Evolutionary conservation across 2,888 invertebrate genomes (phyloP), one percentile per base, ranked within the genome.

Genomic region (Pollenia griseotomentosa): DNA sequence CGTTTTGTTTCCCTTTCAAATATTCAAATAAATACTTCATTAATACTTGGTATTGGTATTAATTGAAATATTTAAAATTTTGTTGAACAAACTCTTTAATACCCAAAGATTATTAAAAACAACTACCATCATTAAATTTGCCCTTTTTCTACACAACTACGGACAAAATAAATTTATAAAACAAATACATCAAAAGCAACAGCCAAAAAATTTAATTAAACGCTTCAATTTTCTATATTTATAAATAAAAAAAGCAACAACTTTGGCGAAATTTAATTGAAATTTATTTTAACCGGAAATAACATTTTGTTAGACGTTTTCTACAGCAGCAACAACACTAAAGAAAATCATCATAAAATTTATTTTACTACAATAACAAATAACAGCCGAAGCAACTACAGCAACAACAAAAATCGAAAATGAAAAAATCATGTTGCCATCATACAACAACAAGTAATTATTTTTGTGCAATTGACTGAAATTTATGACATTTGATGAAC

Each of bases 401-500:
- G 2, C 19, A 66, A 33, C 12, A 78, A 16, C 5, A 63, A 51
- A 51, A n/a, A 46, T 16, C 33, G 4, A 33, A 33, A 33, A 33
- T 6, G 33, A 33, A 33, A n/a, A 23, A 61, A 68, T 71, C n/a
- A 46, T 14, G 16, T 55, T 40, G 11, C 42, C 61, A 46, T 73
- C 53, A 57, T 55, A 57, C 19, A 73, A 73, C 51, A 65, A 44
- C 40, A 55, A 71, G 71, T 71, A 80, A 80, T 71, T 63, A 71
- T 53, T 63, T 53, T 51, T 65, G 66, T 44, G 44, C 23, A 71
- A 71, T 80, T 70, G 51, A 46, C 4, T 53, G 71, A 71, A 63
- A 71, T 71, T 71, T 71, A 71, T 63, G 63, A 70, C 44, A 55
- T 71, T 80, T 63, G 71, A 80, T 71, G 80, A 80, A 63, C 63